phyloP scores from a whole-genome alignment of 1,140 invertebrate species.

The Orchestia grillus region DNA sequence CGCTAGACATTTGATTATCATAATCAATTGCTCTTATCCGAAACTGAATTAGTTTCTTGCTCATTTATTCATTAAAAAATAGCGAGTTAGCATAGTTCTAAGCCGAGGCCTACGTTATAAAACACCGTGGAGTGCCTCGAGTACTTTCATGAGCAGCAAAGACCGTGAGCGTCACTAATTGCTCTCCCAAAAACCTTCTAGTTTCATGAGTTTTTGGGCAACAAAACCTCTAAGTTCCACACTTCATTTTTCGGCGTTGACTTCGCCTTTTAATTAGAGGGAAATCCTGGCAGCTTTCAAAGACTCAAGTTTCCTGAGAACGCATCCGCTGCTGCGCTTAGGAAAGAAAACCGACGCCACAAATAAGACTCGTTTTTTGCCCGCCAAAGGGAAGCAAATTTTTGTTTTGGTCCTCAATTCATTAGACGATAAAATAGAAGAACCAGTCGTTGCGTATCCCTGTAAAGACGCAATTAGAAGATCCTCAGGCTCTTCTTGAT shows the following conservation, averaged over 20 bases:
- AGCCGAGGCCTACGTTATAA: background rate
- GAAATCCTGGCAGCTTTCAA: constrained; percentile 50
- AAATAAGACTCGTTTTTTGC: constrained; percentile 48
- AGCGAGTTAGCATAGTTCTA: background rate
- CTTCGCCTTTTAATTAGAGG: constrained; percentile 36
- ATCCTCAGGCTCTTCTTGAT: background rate
- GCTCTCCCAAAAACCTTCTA: background rate
- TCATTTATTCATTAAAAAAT: background rate
- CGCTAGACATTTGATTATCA: too few species aligned
- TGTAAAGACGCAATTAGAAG: constrained; percentile 41
- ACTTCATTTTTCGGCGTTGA: constrained; percentile 18
- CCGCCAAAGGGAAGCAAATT: constrained; percentile 29
- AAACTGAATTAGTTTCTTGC: background rate
- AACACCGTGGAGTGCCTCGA: background rate
- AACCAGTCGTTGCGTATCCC: constrained; percentile 39
- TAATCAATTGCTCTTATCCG: background rate
- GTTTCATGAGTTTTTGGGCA: background rate
- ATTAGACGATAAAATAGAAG: constrained; percentile 51
- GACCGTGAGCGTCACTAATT: background rate
- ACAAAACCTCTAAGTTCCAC: background rate
- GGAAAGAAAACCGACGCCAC: constrained; percentile 30
- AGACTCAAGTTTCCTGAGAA: constrained; percentile 18
- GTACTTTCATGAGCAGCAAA: background rate
- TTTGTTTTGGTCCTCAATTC: constrained; percentile 40
- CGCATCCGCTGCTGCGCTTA: background rate